Evolutionary conservation across 2,888 invertebrate species (phyloP).

Genomic region (Drosophila prostipennis): DNA sequence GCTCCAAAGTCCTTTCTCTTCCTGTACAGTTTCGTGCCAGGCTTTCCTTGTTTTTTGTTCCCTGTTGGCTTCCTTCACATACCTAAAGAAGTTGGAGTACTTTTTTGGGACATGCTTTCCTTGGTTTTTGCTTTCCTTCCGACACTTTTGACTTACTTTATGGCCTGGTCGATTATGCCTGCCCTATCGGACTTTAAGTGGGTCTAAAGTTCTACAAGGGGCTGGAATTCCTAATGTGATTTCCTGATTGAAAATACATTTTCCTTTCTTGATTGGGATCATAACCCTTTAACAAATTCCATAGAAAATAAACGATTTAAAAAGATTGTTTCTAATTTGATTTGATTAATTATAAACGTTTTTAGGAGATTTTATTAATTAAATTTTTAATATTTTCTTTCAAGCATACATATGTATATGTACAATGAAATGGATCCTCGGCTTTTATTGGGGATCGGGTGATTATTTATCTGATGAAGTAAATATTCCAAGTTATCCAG

Average conservation of each 20-base stretch:
- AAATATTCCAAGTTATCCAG: conserved; percentile 87
- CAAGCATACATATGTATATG: too few relatives aligned
- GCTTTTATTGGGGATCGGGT: not conserved
- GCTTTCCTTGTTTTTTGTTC: conserved; percentile 24
- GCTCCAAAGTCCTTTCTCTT: conserved; percentile 27
- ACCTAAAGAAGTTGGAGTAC: conserved; percentile 28
- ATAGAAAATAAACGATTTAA: not conserved
- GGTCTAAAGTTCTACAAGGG: conserved; percentile 11
- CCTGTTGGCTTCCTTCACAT: conserved; percentile 20
- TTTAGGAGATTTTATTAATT: too few relatives aligned
- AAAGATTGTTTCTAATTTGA: too few relatives aligned
- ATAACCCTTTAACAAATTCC: not conserved
- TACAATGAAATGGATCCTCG: too few relatives aligned
- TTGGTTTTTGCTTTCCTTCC: conserved; percentile 60
- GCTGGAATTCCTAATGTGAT: not conserved
- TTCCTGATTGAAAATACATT: not conserved
- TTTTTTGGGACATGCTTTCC: conserved; percentile 71
- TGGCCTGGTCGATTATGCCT: conserved; percentile 57
- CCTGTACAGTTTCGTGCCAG: conserved; percentile 61
- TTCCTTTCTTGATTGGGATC: not conserved
- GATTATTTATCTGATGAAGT: conserved; percentile 89
- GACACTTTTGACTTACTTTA: conserved; percentile 71
- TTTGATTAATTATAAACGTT: too few relatives aligned
- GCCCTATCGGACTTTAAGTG: conserved; percentile 61
- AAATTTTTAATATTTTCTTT: too few relatives aligned